Evolutionary conservation across 2,113 vertebrate genomes (phyloP).

Genomic region (western clawed frog (Xenopus tropicalis)): UCB_Xtro_10.0 CM004446.2:101193501-101194000

Average conservation of each 20-base stretch:
- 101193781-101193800: not conserved
- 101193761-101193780: constrained; percentile 61
- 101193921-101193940: constrained; percentile 88
- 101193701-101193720: constrained; percentile 68
- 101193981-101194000: constrained; percentile 88
- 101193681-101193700: not conserved
- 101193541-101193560: not conserved
- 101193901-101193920: constrained; percentile 74
- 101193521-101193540: not conserved
- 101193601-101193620: not conserved
- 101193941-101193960: constrained; percentile 89
- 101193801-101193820: no score
- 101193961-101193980: constrained; percentile 92
- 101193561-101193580: no score
- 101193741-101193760: constrained; percentile 90
- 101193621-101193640: constrained; percentile 17
- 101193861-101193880: no score
- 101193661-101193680: not conserved
- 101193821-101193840: no score
- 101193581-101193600: not conserved
- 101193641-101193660: not conserved
- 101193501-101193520: not conserved
- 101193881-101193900: no score
- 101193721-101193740: constrained; percentile 91
- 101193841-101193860: no score